Evolutionary conservation across 2,888 invertebrate species (phyloP), one percentile per base, ranked within the genome.

Genomic region (Beris chalybata): DNA sequence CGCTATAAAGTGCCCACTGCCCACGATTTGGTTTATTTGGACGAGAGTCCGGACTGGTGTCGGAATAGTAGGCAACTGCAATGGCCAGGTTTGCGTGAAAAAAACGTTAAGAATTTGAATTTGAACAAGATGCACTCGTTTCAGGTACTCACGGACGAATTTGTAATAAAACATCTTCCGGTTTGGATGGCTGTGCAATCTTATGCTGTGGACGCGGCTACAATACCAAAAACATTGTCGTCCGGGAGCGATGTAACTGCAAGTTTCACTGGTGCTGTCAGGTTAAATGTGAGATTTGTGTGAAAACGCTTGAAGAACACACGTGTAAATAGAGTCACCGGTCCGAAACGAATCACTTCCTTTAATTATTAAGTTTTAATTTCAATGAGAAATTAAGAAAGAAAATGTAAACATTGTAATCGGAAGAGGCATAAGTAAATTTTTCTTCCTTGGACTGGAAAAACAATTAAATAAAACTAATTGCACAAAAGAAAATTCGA

Each of bases 231-330:
- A 91, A 90, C 77, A 86, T 88, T 68, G 87, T 87, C 52, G 83
- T 89, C 65, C 87, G 86, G 71, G 91, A 92, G 76, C 86, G 95
- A 71, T 97, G 97, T 80, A 88, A 93, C 75, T 97, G 97, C 83
- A 91, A 91, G 79, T 97, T 97, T 82, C 92, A 93, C 79, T 97
- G 96, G 96, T 97, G 97, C 83, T 97, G 97, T 83, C 88, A 90
- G 76, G 96, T 97, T 69, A 88, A 91, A 77, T 97, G 96, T 82
- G 91, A 93, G 82, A 90, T 90, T 63, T 97, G 97, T 82, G 86
- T 89, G 74, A 85, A 85, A 73, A 86, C 85, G 75, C 84, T 89
- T 68, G 92, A 95, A 76, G 84, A 90, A 64, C 90, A 94, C 77
- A 92, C 93, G 69, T 95, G 95, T 86, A 95, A 95, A 86, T 95